Evolutionary conservation across 1,140 invertebrate species (phyloP).

Genomic region (Pomacea maculata): DNA sequence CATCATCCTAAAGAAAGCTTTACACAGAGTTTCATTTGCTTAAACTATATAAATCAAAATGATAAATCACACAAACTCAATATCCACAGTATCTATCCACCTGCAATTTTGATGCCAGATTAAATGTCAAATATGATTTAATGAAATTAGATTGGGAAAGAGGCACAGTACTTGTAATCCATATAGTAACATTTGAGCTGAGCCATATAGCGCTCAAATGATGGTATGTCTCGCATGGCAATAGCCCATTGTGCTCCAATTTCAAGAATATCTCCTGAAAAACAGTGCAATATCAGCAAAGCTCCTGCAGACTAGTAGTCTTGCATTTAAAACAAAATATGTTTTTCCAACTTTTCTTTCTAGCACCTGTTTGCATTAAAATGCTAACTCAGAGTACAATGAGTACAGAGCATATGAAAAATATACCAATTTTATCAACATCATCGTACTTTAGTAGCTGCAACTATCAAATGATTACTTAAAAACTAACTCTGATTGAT

Average conservation of each 20-base stretch:
- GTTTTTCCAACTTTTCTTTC: too few species aligned
- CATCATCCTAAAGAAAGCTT: too few species aligned
- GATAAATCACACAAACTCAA: too few species aligned
- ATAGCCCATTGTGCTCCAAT: constrained; percentile 97
- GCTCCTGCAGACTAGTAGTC: too few species aligned
- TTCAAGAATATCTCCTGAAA: constrained; percentile 86
- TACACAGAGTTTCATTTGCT: too few species aligned
- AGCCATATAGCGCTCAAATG: constrained; percentile 95
- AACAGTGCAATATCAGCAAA: background rate
- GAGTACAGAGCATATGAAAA: constrained; percentile 1
- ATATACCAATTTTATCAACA: background rate
- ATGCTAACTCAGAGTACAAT: background rate
- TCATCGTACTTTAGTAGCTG: background rate
- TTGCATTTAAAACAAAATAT: too few species aligned
- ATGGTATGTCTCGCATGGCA: constrained; percentile 87
- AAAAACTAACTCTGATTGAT: too few species aligned
- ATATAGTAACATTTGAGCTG: constrained; percentile 98
- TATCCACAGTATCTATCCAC: too few species aligned
- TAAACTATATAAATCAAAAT: too few species aligned
- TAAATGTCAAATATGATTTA: background rate
- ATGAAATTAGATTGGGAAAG: background rate
- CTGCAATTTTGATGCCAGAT: background rate
- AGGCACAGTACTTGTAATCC: constrained; percentile 84
- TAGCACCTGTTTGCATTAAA: background rate
- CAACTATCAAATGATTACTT: too few species aligned